Base-by-base conservation (phyloP, 2,113 vertebrate species). In the Protobothrops mucrosquamatus region DNA sequence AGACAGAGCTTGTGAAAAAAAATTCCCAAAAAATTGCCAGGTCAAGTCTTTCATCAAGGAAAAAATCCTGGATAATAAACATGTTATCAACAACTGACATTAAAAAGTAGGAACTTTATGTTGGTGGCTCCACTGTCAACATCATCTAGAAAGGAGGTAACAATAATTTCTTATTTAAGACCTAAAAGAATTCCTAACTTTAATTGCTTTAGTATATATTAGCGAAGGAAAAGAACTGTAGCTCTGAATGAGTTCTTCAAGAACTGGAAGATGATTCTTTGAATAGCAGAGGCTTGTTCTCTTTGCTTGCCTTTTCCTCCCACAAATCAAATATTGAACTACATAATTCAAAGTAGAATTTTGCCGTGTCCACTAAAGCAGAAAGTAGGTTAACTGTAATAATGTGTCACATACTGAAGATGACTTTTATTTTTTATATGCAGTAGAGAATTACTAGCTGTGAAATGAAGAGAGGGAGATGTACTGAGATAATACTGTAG, bases 341-440 rank as follows among this genome's bases (percentile, higher is more conserved):
- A 57, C 34, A 43, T 91, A 94, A 95, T 94, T 95, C 94, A 92
- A 57, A 93, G 92, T 89, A 91, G 92, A 95, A 85, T 97, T 94
- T 92, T 93, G 86, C 61, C 52, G 90, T 92, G 29, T 91, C 90
- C 96, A 61, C n/a, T 61, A 89, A 86, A 12, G 91, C 61, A 93
- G 48, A 74, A 96, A 94, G 1, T 85, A 4, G 57, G 29, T 88
- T 0, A 1, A 43, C 86, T 93, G 59, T 56, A 10, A 51, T 91
- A 94, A 96, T 94, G 26, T 23, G 74, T 89, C 88, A 90, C 22
- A 39, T 55, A 85, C 89, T 24, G 90, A 43, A 26, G 55, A 89
- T 85, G 94, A 85, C 87, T 69, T 57, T 57, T 59, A 22, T 8
- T 91, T 81, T 18, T 55, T 89, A 91, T 87, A 85, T 59, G 46